Evolutionary conservation across 2,113 vertebrate species (phyloP).

Genomic region (Callocephalon fimbriatum): DNA sequence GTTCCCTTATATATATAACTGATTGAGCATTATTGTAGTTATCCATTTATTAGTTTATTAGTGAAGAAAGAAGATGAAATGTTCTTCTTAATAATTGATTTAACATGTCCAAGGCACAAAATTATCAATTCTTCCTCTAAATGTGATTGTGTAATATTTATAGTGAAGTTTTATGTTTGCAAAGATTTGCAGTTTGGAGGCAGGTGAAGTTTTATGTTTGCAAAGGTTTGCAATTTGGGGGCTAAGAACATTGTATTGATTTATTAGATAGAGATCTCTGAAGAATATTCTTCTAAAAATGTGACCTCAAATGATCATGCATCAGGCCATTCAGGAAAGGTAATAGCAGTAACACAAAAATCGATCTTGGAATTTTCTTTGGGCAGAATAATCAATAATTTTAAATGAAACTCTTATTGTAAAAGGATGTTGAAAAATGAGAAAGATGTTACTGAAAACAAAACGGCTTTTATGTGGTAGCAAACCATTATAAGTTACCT

Average conservation of each 20-base stretch:
- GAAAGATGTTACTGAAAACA: background rate
- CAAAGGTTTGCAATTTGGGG: background rate
- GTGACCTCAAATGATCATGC: background rate
- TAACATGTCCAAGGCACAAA: background rate
- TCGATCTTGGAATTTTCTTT: background rate
- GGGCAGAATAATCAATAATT: background rate
- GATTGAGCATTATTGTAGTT: background rate
- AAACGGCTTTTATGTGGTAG: background rate
- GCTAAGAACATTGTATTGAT: background rate
- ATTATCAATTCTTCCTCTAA: background rate
- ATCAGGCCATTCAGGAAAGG: background rate
- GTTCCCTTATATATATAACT: background rate
- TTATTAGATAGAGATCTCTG: background rate
- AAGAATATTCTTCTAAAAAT: background rate
- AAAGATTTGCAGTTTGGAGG: background rate
- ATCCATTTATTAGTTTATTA: background rate
- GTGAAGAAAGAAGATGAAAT: background rate
- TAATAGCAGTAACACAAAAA: background rate
- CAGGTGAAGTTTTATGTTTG: background rate
- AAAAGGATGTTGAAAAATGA: background rate
- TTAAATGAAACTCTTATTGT: background rate
- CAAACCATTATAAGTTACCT: background rate
- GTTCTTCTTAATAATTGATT: background rate
- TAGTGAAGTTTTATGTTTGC: background rate
- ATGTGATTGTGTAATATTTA: background rate